Conservation (phyloP, 30 jellyfish, hydroid and myxozoan genomes). For the Clytia hemisphaerica region DNA sequence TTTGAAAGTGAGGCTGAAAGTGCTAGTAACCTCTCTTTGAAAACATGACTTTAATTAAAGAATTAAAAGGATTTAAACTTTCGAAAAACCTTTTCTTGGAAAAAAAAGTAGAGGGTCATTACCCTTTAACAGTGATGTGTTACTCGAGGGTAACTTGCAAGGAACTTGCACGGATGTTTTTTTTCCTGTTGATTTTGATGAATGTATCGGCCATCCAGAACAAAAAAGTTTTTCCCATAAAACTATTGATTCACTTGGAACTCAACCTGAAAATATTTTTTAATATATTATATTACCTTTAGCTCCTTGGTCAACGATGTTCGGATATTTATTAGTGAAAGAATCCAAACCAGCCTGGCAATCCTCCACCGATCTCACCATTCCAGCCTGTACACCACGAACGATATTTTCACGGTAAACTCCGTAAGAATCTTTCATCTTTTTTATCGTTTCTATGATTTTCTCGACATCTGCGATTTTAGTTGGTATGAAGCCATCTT, state of each 20-base stretch:
- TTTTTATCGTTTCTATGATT: conserved; percentile 41
- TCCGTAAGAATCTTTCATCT: conserved; percentile 29
- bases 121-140: too few relatives aligned
- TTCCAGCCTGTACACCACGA: conserved; percentile 84
- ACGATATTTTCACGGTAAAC: conserved; percentile 64
- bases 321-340: conserved; percentile 49
- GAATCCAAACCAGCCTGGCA: conserved; percentile 72
- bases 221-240: too few relatives aligned
- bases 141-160: too few relatives aligned
- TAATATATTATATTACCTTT: conserved; percentile 44
- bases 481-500: conserved; percentile 39
- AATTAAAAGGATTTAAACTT: too few relatives aligned
- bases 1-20: too few relatives aligned
- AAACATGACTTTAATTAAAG: too few relatives aligned
- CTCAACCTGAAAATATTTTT: not conserved
- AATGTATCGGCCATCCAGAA: too few relatives aligned
- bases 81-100: too few relatives aligned
- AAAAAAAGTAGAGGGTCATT: too few relatives aligned
- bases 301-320: conserved; percentile 39
- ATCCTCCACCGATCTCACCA: conserved; percentile 83
- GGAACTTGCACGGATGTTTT: too few relatives aligned
- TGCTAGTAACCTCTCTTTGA: too few relatives aligned
- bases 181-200: too few relatives aligned
- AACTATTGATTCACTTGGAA: not conserved
- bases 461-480: conserved; percentile 46